Base-by-base conservation (phyloP, 2,113 vertebrate species). In the Otis tarda region DNA sequence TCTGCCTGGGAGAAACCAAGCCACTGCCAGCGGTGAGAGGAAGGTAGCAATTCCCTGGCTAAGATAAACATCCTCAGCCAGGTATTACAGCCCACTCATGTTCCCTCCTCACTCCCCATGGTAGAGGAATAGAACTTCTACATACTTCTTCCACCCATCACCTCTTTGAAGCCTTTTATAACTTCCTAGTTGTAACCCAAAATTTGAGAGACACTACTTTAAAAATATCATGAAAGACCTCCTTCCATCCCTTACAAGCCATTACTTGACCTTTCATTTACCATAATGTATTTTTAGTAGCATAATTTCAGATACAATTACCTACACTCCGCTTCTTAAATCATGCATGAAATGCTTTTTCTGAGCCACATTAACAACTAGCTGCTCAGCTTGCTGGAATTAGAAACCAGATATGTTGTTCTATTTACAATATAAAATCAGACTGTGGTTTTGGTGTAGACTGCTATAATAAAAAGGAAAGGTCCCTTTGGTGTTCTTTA, bases 391-490 rank as follows among this genome's bases (percentile, higher is more conserved):
- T 93, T 73, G 53, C 69, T 95, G 49, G 53, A 91, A 74, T 89
- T 91, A 85, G 89, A 96, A 95, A 94, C 77, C 74, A 85, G 80
- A 93, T 91, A 96, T 67, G 65, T 84, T 92, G n/a, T 79, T 97
- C 60, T 96, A 92, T 97, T 97, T 96, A 96, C 83, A 89, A 33
- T 85, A 91, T 91, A 92, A 94, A 93, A 87, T 92, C 91, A 79
- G 61, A 52, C 28, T 87, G 90, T 87, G 95, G 89, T 87, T 97
- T 93, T 67, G 50, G 57, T 93, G 80, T 89, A 90, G 89, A 89
- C 82, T 92, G 50, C 47, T 89, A 33, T 94, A 96, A 76, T 93
- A 85, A 76, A 89, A 57, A 87, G 70, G 27, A 91, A 94, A 82
- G 70, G 89, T 92, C 86, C 80, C 86, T 89, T 94, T 92, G 89